A percentile compares a stretch with the other conserved stretches of the same genome.
phyloP scores from a whole-genome alignment of 1,140 invertebrate species.

The Ooceraea biroi region DNA sequence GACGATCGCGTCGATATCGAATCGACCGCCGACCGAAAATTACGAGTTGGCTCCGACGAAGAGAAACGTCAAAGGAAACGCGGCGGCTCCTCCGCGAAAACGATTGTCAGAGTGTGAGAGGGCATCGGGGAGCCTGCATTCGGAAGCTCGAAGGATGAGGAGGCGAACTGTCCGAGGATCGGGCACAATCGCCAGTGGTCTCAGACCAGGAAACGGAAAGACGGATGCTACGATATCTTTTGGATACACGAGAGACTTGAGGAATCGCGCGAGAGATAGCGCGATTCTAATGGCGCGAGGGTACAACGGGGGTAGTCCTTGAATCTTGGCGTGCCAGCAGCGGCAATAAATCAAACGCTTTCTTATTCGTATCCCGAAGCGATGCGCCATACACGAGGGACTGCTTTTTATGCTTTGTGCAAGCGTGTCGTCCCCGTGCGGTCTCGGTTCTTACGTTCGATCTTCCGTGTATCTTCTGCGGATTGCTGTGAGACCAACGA shows the following conservation, averaged over 20 bases:
- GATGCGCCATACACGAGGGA: conserved; percentile 31
- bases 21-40: conserved; percentile 38
- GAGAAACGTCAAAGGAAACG: conserved; percentile 48
- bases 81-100: conserved; percentile 1
- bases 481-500: not conserved
- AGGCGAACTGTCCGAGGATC: conserved; percentile 32
- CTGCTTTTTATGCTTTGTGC: conserved; percentile 23
- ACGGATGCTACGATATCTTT: not conserved
- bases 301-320: conserved; percentile 5
- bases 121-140: not conserved
- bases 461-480: not conserved
- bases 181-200: conserved; percentile 21
- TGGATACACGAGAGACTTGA: conserved; percentile 40
- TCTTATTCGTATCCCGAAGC: conserved; percentile 55
- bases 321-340: conserved; percentile 19
- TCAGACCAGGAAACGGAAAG: conserved; percentile 18
- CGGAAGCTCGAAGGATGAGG: conserved; percentile 12
- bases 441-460: not conserved
- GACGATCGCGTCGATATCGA: conserved; percentile 53
- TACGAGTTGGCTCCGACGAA: not conserved
- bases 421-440: conserved; percentile 17
- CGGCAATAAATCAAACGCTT: conserved; percentile 55
- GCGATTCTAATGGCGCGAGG: conserved; percentile 20
- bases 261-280: conserved; percentile 37
- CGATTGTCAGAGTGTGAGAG: not conserved